phyloP scores from a whole-genome alignment of 1,140 invertebrate genomes.

The Drosophila santomea region DNA sequence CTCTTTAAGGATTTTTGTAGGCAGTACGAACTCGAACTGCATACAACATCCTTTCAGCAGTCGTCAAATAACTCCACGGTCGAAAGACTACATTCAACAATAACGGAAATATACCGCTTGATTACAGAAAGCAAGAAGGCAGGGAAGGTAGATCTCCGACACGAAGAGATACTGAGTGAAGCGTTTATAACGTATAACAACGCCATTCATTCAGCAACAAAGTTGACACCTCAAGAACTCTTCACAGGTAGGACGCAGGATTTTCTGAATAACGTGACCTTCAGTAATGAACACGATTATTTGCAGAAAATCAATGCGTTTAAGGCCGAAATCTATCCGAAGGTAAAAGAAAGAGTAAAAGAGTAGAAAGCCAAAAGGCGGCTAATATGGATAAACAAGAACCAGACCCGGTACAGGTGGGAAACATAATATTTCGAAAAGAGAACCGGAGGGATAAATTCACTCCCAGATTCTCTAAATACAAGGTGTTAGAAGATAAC shows the following conservation, averaged over 20 bases:
- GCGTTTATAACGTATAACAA: too few relatives aligned
- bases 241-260: too few relatives aligned
- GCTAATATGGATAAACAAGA: background rate
- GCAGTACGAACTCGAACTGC: background rate
- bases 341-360: background rate
- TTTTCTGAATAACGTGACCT: background rate
- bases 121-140: background rate
- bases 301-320: constrained; percentile 7
- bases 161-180: background rate
- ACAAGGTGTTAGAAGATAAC: too few relatives aligned
- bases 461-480: too few relatives aligned
- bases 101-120: background rate
- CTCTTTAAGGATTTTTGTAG: background rate
- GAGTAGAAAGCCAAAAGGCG: background rate
- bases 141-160: background rate
- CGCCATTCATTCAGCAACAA: too few relatives aligned
- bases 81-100: background rate
- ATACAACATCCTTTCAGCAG: background rate
- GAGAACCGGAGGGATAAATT: too few relatives aligned
- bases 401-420: too few relatives aligned
- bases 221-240: too few relatives aligned
- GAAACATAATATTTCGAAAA: too few relatives aligned
- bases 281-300: constrained; percentile 10
- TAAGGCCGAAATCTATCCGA: background rate
- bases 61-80: background rate